Evolutionary conservation across 2,113 vertebrate species (phyloP).

Genomic region (Chloropsis cyanopogon): DNA sequence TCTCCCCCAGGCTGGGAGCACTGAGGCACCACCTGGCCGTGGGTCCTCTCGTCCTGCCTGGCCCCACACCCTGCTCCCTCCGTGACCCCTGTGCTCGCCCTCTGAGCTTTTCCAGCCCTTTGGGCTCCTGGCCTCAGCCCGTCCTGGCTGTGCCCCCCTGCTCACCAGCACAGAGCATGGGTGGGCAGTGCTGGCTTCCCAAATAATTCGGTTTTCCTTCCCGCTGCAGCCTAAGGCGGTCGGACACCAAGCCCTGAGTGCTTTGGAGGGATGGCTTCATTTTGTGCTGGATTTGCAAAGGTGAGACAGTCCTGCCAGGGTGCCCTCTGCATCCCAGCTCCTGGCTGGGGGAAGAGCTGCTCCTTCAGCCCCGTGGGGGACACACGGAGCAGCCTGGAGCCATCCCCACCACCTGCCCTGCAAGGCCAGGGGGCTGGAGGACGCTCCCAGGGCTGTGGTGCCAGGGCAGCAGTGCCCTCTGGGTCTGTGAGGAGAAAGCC

Average conservation of each 20-base stretch:
- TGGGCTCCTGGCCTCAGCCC: not conserved
- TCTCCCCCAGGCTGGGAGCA: not conserved
- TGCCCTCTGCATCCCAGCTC: not conserved
- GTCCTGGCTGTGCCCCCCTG: not conserved
- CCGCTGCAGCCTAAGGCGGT: not conserved
- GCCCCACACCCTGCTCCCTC: not conserved
- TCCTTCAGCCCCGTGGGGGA: not conserved
- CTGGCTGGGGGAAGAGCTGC: not conserved
- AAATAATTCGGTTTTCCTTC: not conserved
- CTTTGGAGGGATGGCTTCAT: not conserved
- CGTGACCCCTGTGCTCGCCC: not conserved
- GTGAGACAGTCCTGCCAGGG: not conserved
- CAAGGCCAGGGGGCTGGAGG: not conserved
- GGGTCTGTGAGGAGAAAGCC: not conserved
- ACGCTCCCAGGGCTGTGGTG: not conserved
- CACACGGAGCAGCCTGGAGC: not conserved
- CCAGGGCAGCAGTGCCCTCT: not conserved
- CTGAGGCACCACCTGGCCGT: fast-evolving
- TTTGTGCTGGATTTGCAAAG: not conserved
- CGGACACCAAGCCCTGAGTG: fast-evolving
- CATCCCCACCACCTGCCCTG: not conserved
- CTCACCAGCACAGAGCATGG: fast-evolving
- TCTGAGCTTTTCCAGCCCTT: not conserved
- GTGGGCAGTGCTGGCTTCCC: not conserved
- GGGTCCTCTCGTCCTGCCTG: not conserved